A percentile compares a stretch with the other conserved stretches of the same genome.
phyloP scores from a whole-genome alignment of 2,888 invertebrate genomes.

The Drosophila mayaguana region DNA sequence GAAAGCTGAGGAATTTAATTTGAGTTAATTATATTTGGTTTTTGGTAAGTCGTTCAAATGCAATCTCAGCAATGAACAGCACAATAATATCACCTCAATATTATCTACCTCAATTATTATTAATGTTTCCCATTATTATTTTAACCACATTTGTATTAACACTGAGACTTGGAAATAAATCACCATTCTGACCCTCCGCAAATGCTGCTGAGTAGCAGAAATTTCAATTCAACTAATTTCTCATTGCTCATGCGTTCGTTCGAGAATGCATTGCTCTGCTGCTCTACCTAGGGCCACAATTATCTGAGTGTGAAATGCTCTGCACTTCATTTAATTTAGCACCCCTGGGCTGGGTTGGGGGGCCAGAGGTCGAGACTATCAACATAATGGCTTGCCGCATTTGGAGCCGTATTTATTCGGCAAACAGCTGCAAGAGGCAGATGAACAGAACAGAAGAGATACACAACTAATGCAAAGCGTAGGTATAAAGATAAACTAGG shows the following conservation, averaged over 20 bases:
- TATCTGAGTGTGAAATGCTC: constrained; percentile 18
- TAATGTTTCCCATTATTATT: not conserved
- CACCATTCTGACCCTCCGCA: not conserved
- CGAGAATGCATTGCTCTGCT: not conserved
- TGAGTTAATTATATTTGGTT: too few relatives aligned
- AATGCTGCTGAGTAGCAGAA: not conserved
- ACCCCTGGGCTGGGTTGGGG: constrained; percentile 7
- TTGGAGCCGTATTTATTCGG: constrained; percentile 73
- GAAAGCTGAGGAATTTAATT: too few relatives aligned
- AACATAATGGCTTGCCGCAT: constrained; percentile 65
- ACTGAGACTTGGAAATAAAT: not conserved
- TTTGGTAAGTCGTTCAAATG: too few relatives aligned
- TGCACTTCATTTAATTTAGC: constrained; percentile 58
- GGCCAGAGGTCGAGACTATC: constrained; percentile 39
- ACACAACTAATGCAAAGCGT: constrained; percentile 36
- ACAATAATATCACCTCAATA: too few relatives aligned
- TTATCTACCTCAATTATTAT: not conserved
- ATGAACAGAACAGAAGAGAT: constrained; percentile 10
- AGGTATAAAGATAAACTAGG: constrained; percentile 71
- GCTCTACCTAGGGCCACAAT: not conserved
- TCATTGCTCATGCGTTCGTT: not conserved
- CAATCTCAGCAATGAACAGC: not conserved
- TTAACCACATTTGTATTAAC: not conserved
- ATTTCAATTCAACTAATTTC: not conserved
- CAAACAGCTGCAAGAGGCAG: constrained; percentile 44